Evolutionary conservation across 2,113 vertebrate genomes (phyloP).

Genomic region (Andinoacara biseriatus): DNA sequence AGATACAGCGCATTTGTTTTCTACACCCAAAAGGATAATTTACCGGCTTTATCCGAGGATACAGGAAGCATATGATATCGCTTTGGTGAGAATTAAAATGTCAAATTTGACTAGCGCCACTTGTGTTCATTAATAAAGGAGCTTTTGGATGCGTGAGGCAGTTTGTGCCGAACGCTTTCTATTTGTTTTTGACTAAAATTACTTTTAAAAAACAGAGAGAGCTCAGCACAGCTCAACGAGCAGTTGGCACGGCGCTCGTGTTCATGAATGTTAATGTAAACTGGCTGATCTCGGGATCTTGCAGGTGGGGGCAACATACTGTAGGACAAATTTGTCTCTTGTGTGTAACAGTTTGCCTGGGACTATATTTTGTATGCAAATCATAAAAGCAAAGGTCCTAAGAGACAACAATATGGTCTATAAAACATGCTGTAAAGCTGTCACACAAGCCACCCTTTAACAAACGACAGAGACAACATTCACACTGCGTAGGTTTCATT

Average conservation of each 20-base stretch:
- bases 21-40: neutral
- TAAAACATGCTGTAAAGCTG: slow-evolving; percentile 62
- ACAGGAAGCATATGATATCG: neutral
- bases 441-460: slow-evolving; percentile 45
- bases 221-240: slow-evolving; percentile 11
- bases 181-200: slow-evolving; percentile 16
- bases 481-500: slow-evolving; percentile 51
- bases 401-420: slow-evolving; percentile 55
- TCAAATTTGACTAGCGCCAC: neutral
- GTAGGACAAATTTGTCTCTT: slow-evolving; percentile 37
- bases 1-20: neutral
- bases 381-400: slow-evolving; percentile 53
- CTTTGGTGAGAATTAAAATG: slow-evolving; percentile 6
- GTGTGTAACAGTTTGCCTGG: slow-evolving; percentile 45
- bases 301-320: slow-evolving; percentile 31
- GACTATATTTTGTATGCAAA: slow-evolving; percentile 38
- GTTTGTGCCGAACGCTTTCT: slow-evolving; percentile 7
- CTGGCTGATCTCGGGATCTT: slow-evolving; percentile 13
- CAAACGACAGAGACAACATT: slow-evolving; percentile 51
- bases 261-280: slow-evolving; percentile 40
- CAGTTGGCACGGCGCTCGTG: slow-evolving; percentile 22
- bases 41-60: slow-evolving; percentile 1
- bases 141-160: neutral
- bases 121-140: slow-evolving; percentile 10
- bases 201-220: slow-evolving; percentile 25